Evolutionary conservation across 2,888 invertebrate genomes (phyloP), one percentile per base, ranked within the genome.

Genomic region (Sarcophaga variegata): DNA sequence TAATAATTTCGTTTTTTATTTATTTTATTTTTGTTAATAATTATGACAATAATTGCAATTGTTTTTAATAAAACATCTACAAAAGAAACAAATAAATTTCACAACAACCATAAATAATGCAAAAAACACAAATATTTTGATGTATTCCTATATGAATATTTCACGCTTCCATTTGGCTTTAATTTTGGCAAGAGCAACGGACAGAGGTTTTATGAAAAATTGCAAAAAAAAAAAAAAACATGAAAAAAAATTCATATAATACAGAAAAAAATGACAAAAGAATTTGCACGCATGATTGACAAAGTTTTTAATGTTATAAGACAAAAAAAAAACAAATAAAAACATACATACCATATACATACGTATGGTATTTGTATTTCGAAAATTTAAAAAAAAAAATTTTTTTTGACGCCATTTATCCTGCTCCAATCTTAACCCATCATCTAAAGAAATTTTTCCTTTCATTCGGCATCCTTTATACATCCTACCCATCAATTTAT

Each of bases 221-320:
- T 10, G 1, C n/a, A 37, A 47, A 45, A 22, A 54, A n/a, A 20
- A 10, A 62, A 78, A 60, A n/a, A 47, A 22, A 17, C 12, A 27
- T 4, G 22, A 10, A 69, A 78, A 60, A 66, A 66, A 17, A 66
- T n/a, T 17, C 14, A 45, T n/a, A 59, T n/a, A 59, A 22, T 20
- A 14, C 37, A 77, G 27, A 37, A 14, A 17, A 37, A 69, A 78
- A 60, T 22, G 59, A 67, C 59, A 60, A 69, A 60, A 78, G 59
- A 20, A 78, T 59, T 22, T 75, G 60, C 22, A 78, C 60, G 77
- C 77, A 78, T 78, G 67, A 60, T 47, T 78, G 67, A 69, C 45
- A 22, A 60, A 47, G 60, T 69, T 78, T 14, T 69, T 78, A 17
- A 62, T 78, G 6, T 78, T 69, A 22, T 45, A n/a, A 60, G 37